Conservation (phyloP, 2,888 invertebrate genomes). For the Drosophila multiciliata region DNA sequence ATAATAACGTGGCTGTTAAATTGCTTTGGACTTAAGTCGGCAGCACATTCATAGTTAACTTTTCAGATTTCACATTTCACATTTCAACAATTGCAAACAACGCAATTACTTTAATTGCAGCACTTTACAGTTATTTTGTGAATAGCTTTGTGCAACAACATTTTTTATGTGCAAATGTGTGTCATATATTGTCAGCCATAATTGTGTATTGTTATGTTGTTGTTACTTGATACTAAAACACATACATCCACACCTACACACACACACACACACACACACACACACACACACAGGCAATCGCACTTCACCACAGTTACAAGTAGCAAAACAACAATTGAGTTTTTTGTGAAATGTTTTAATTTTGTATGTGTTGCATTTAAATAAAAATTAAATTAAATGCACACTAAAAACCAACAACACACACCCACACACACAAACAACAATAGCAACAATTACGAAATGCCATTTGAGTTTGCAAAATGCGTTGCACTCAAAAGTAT, state of each 20-base stretch:
- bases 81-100: neutral
- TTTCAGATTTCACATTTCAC: constrained; percentile 1
- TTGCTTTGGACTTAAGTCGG: neutral
- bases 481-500: constrained; percentile 72
- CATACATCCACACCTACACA: neutral
- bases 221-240: constrained; percentile 14
- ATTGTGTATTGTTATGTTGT: constrained; percentile 15
- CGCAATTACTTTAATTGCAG: constrained; percentile 17
- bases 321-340: constrained; percentile 16
- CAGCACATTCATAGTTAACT: neutral
- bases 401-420: constrained; percentile 47
- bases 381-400: constrained; percentile 74
- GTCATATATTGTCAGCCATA: constrained; percentile 42
- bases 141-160: constrained; percentile 9
- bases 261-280: neutral
- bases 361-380: constrained; percentile 57
- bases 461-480: constrained; percentile 72
- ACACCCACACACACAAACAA: constrained; percentile 6
- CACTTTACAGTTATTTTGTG: constrained; percentile 12
- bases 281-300: neutral
- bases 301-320: neutral
- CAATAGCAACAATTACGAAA: constrained; percentile 51
- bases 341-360: constrained; percentile 38
- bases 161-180: constrained; percentile 22
- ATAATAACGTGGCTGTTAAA: neutral